A percentile compares a stretch with the other conserved stretches of the same genome.
Conservation (phyloP, 1,140 invertebrate species). For the Octopus bimaculoides region DNA sequence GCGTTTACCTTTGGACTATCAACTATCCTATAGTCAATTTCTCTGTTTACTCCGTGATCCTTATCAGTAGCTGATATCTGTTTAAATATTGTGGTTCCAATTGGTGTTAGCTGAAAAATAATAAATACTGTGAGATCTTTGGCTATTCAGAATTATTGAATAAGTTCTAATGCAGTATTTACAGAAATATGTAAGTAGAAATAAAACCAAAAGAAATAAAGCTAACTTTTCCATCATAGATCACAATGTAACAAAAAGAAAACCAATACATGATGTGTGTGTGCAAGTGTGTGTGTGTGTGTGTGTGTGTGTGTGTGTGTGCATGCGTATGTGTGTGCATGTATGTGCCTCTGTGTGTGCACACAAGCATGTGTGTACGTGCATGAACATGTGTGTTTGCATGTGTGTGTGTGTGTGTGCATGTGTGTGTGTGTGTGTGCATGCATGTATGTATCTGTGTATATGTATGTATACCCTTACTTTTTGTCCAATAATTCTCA, state of each 20-base stretch:
- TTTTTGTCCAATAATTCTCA: too few relatives aligned
- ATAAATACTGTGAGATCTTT: background rate
- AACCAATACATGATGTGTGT: background rate
- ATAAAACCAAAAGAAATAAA: too few relatives aligned
- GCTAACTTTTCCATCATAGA: background rate
- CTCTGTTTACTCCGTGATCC: background rate
- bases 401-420: background rate
- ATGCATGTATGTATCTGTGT: background rate
- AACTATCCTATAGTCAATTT: background rate
- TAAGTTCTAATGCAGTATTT: too few relatives aligned
- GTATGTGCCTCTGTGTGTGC: background rate
- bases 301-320: background rate
- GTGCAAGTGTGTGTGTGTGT: background rate
- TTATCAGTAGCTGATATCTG: background rate
- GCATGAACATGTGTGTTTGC: background rate
- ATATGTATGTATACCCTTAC: background rate
- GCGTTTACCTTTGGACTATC: background rate
- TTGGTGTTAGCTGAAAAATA: background rate
- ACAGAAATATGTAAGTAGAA: too few relatives aligned
- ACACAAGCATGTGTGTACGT: background rate
- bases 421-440: background rate
- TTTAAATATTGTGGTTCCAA: conserved; percentile 4
- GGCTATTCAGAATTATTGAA: too few relatives aligned
- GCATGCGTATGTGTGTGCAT: background rate
- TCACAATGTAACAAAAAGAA: background rate